Evolutionary conservation across 2,113 vertebrate genomes (phyloP).

Genomic region (Amia ocellicauda): DNA sequence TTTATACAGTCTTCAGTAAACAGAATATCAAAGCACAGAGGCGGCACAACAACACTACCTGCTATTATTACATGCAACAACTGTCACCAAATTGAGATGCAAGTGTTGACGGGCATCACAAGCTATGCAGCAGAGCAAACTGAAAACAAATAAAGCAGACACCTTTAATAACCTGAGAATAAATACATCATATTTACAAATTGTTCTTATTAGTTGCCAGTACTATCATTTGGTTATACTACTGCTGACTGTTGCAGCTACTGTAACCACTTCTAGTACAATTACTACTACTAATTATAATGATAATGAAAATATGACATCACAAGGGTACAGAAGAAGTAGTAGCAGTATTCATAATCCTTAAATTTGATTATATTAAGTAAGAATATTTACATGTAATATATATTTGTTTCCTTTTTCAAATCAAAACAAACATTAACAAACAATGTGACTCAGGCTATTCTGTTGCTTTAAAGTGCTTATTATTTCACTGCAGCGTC

Average conservation of each 20-base stretch:
- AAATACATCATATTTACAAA: conserved; percentile 49
- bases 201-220: conserved; percentile 37
- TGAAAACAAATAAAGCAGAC: conserved; percentile 28
- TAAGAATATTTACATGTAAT: too few species aligned
- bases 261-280: too few species aligned
- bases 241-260: too few species aligned
- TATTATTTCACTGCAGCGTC: conserved; percentile 49
- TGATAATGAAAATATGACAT: too few species aligned
- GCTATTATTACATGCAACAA: conserved; percentile 50
- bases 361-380: too few species aligned
- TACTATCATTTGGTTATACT: too few species aligned
- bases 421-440: too few species aligned
- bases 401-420: too few species aligned
- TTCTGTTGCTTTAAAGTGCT: conserved; percentile 29
- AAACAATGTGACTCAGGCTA: too few species aligned
- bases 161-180: conserved; percentile 34
- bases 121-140: conserved; percentile 12
- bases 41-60: conserved; percentile 30
- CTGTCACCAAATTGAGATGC: conserved; percentile 41
- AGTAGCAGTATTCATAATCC: too few species aligned
- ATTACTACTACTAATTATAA: too few species aligned
- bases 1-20: conserved; percentile 48
- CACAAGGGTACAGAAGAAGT: too few species aligned
- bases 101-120: conserved; percentile 24
- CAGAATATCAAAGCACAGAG: conserved; percentile 46